phyloP scores from a whole-genome alignment of 1,140 invertebrate genomes.

The Cherax destructor region DNA sequence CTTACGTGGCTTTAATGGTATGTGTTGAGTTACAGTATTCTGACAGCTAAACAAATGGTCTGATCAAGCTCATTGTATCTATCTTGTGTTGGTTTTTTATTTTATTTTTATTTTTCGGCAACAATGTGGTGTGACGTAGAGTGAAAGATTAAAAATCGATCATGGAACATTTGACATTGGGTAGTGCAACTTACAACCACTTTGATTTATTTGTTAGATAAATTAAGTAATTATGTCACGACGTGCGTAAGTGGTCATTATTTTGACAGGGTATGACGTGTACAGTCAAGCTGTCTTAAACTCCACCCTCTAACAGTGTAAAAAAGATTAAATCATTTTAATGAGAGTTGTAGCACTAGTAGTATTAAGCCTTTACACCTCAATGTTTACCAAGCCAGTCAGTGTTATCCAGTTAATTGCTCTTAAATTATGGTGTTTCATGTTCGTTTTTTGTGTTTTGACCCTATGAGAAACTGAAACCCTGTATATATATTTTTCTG shows the following conservation, averaged over 20 bases:
- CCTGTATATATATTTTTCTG: constrained; percentile 60
- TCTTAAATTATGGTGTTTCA: constrained; percentile 60
- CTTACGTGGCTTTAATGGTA: constrained; percentile 18
- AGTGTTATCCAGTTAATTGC: constrained; percentile 44
- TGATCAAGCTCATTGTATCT: constrained; percentile 61
- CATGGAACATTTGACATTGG: constrained; percentile 46
- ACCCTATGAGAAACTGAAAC: constrained; percentile 43
- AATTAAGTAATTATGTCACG: no score
- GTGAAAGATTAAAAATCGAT: constrained; percentile 60
- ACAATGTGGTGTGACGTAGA: constrained; percentile 62
- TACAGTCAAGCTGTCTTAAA: no score
- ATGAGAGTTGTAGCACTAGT: no score
- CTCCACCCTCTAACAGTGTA: no score
- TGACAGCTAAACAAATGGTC: constrained; percentile 45
- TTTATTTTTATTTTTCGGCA: not conserved
- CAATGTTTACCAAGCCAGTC: constrained; percentile 29
- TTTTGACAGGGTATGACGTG: no score
- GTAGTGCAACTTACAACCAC: constrained; percentile 7
- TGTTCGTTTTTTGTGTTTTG: constrained; percentile 60
- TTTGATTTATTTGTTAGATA: no score
- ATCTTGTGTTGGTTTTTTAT: constrained; percentile 52
- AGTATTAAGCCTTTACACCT: constrained; percentile 24
- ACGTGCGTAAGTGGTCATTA: no score
- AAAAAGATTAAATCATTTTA: no score
- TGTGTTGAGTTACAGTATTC: constrained; percentile 50